These are phyloP conservation scores for Cecropterus lyciades DNA, from an alignment of 1,140 invertebrate species.

Conservation along the genomic window DNA sequence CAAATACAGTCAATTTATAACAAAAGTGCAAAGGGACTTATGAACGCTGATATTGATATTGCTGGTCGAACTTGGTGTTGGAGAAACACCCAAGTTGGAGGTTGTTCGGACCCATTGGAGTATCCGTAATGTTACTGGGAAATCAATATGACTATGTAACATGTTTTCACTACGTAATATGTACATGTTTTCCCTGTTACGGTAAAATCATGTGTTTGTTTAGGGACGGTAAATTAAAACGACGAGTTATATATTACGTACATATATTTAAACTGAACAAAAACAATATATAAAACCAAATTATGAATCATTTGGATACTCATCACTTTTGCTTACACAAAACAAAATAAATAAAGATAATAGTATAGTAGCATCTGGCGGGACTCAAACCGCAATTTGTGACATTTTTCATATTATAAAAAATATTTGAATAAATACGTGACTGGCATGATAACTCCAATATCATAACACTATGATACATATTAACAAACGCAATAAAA, in stretches of 20 bases:
- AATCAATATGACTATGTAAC: no score
- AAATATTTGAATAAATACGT: slow-evolving; percentile 17
- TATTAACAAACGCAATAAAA: background rate
- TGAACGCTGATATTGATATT: no score
- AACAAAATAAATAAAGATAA: slow-evolving; percentile 15
- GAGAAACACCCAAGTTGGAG: no score
- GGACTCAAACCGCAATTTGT: background rate
- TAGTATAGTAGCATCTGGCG: background rate
- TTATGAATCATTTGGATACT: background rate
- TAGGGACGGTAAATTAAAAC: background rate
- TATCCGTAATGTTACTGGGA: no score
- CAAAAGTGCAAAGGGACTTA: no score
- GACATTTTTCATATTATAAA: background rate
- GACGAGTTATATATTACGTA: slow-evolving; percentile 11
- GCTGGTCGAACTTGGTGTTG: no score
- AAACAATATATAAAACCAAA: background rate
- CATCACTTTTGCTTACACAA: background rate
- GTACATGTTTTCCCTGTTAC: background rate
- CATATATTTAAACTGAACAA: slow-evolving; percentile 6
- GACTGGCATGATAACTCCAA: slow-evolving; percentile 9
- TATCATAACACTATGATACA: background rate
- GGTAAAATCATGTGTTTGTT: background rate
- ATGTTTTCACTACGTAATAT: no score
- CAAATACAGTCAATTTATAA: no score
- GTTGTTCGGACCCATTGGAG: no score